Conservation (phyloP, 2,888 invertebrate genomes). For the Drosophila cyrtoloma region DNA sequence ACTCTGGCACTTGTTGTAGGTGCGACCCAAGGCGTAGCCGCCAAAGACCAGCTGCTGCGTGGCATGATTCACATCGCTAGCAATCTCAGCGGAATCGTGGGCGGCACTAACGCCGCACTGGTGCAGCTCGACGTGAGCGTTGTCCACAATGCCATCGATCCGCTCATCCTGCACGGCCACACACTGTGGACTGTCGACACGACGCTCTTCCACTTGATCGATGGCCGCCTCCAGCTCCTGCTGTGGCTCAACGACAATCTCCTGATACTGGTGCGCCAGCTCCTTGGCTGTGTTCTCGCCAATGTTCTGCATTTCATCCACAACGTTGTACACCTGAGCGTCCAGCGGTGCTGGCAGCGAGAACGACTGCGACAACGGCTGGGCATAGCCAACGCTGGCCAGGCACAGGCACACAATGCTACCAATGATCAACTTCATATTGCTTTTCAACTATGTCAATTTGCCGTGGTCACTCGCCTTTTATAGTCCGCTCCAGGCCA, state of each 20-base stretch:
- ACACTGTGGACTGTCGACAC: constrained; percentile 60
- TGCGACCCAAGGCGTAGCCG: constrained; percentile 54
- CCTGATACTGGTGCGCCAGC: constrained; percentile 66
- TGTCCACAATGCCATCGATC: constrained; percentile 51
- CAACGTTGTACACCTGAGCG: constrained; percentile 46
- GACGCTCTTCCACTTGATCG: constrained; percentile 62
- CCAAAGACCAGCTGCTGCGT: constrained; percentile 73
- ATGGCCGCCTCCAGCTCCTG: constrained; percentile 68
- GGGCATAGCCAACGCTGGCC: constrained; percentile 46
- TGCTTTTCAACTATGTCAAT: constrained; percentile 28
- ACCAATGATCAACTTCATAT: constrained; percentile 51
- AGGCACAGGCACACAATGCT: constrained; percentile 43
- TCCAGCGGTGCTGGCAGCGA: constrained; percentile 41
- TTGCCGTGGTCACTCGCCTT: constrained; percentile 21
- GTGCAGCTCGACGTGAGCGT: constrained; percentile 62
- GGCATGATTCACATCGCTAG: constrained; percentile 67
- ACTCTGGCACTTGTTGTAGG: constrained; percentile 63
- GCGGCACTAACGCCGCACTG: constrained; percentile 69
- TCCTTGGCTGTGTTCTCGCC: constrained; percentile 55
- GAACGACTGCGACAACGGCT: constrained; percentile 34
- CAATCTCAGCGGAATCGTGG: constrained; percentile 70
- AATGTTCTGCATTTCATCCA: constrained; percentile 56
- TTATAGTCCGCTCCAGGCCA: constrained; percentile 41
- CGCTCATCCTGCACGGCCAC: constrained; percentile 63
- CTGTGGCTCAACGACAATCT: constrained; percentile 68